Base-by-base conservation (phyloP, 2,113 vertebrate species). In the Odocoileus virginianus region DNA sequence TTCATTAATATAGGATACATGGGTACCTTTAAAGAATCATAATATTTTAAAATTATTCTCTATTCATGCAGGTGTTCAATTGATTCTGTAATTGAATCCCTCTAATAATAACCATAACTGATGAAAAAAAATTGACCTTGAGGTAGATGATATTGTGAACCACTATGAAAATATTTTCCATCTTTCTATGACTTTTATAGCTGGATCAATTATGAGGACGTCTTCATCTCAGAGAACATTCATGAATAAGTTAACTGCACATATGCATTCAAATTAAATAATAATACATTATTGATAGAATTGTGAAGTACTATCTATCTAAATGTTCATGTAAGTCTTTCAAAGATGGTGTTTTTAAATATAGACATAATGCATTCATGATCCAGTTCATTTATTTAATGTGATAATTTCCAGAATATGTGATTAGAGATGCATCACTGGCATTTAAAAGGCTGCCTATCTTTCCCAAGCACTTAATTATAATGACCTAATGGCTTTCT, bases 341-440 rank as follows among this genome's bases (percentile, higher is more conserved):
- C 52, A 94, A 60, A 92, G 45, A 58, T 10, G 74, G 23, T 82
- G 30, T n/a, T 81, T 96, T 54, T 95, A 85, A 74, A 28, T 81
- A 54, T 71, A 14, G 1, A 13, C 27, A 43, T 40, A 82, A 94
- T 54, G 36, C 15, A 86, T 87, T 92, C 87, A 67, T 78, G 28
- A 92, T 86, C 28, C 81, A 95, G 36, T 82, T 97, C 67, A 91
- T 17, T 47, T 79, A 19, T 36, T 95, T 97, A 86, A 87, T 95
- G 43, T 61, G 9, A 60, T 45, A 71, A 57, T 90, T 67, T 89
- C 54, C 89, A 25, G 30, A 76, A 58, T 87, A 82, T 60, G 25
- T 88, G 36, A 96, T 96, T 95, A 87, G 11, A 5, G 19, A 74
- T 96, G 45, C 23, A 83, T 36, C 78, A 97, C 19, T 43, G 50